Percentiles rank a stretch among this genome's conserved stretches.
Conservation (phyloP, 2,113 vertebrate genomes). For the Paratilapia polleni region DNA sequence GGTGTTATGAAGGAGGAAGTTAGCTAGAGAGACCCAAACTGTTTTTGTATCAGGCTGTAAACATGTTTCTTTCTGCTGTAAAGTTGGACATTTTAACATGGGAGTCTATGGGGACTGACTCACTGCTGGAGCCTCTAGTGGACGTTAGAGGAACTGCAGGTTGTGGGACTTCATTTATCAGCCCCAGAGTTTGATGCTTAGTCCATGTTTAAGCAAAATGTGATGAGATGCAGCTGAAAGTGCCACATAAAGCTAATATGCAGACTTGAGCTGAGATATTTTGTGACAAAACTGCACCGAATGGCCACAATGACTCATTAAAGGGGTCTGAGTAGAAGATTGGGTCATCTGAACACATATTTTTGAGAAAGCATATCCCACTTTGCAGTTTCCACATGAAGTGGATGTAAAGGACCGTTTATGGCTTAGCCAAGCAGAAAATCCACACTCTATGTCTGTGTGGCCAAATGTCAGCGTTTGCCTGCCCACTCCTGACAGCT, state of each 20-base stretch:
- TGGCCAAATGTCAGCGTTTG: conserved; percentile 62
- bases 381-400: not conserved
- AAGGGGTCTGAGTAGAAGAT: not conserved
- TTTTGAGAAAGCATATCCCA: not conserved
- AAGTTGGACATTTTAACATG: no score
- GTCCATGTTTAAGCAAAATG: not conserved
- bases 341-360: not conserved
- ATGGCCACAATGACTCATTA: not conserved
- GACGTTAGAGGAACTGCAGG: not conserved
- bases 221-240: not conserved
- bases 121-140: not conserved
- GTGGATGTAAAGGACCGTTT: not conserved
- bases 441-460: conserved; percentile 41
- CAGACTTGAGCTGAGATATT: not conserved
- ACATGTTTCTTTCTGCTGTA: not conserved
- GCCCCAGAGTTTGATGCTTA: fast-evolving
- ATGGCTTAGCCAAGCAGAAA: conserved; percentile 41
- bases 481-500: conserved; percentile 75
- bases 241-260: not conserved
- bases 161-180: no score
- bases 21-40: no score
- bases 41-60: not conserved
- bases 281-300: no score
- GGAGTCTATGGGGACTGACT: not conserved
- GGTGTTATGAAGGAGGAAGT: not conserved